Evolutionary conservation across 2,113 vertebrate genomes (phyloP).

Genomic region (Seriola aureovittata): DNA sequence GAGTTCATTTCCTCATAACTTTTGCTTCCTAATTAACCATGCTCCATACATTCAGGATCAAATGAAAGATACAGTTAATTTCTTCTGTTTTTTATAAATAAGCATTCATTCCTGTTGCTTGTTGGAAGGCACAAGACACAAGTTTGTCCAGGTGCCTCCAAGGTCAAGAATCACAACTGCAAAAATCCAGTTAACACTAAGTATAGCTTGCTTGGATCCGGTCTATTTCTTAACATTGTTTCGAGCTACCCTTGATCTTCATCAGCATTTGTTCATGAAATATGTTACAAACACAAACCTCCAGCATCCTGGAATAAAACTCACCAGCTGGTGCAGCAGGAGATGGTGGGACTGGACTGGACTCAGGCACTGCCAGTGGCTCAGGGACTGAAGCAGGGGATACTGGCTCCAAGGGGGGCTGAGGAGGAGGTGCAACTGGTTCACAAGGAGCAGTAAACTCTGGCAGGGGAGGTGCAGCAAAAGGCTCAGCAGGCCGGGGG

Average conservation of each 20-base stretch:
- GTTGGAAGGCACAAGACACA: not conserved
- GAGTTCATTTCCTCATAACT: slow-evolving; percentile 45
- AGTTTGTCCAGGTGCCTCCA: not conserved
- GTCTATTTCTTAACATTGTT: not conserved
- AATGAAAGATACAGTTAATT: slow-evolving; percentile 41
- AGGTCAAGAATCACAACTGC: not conserved
- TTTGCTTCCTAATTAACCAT: slow-evolving; percentile 66
- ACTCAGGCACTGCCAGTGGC: slow-evolving; percentile 48
- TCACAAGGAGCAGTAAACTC: slow-evolving; percentile 74
- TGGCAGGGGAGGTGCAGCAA: slow-evolving; percentile 57
- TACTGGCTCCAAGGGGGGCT: slow-evolving; percentile 61
- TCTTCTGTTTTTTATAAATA: not conserved
- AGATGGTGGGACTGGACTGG: slow-evolving; percentile 43
- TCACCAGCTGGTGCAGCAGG: slow-evolving; percentile 72
- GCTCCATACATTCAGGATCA: slow-evolving; percentile 32
- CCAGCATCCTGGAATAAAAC: slow-evolving; percentile 36
- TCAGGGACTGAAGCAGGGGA: slow-evolving; percentile 52
- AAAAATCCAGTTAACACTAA: not conserved
- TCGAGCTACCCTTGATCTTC: not conserved
- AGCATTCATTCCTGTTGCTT: slow-evolving; percentile 7
- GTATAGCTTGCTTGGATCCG: not conserved
- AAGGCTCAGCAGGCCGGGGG: slow-evolving; percentile 50
- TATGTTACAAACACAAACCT: not conserved
- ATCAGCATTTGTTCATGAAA: not conserved
- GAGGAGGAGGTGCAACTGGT: slow-evolving; percentile 72